Evolutionary conservation across 1,140 invertebrate genomes (phyloP).

Genomic region (Heliconius hermathena): DNA sequence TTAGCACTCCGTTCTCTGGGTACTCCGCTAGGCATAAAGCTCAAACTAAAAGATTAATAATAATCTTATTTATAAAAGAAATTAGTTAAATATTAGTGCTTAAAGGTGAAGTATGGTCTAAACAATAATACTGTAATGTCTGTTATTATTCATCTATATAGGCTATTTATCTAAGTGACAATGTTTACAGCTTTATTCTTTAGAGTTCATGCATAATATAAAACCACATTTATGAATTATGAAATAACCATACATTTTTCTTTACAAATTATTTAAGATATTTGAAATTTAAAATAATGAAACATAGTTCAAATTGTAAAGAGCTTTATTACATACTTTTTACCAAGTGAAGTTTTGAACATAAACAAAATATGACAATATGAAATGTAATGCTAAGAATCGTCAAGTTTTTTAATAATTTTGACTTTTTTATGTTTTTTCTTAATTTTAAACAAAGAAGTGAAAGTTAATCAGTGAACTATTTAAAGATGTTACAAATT

Average conservation of each 20-base stretch:
- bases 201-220: background rate
- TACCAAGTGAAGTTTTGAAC: background rate
- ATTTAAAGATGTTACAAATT: too few species aligned
- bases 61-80: too few species aligned
- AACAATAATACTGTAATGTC: background rate
- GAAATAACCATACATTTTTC: background rate
- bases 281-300: background rate
- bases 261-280: background rate
- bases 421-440: too few species aligned
- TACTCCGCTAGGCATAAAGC: too few species aligned
- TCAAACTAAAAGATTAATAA: too few species aligned
- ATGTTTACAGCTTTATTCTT: background rate
- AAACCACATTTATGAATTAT: too few species aligned
- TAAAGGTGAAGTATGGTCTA: background rate
- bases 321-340: background rate
- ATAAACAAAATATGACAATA: background rate
- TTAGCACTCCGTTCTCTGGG: too few species aligned
- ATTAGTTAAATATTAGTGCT: too few species aligned
- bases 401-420: too few species aligned
- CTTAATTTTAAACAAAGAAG: too few species aligned
- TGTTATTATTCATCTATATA: background rate
- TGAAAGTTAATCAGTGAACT: too few species aligned
- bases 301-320: background rate
- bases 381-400: too few species aligned
- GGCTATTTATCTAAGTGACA: background rate